A percentile compares a stretch with the other conserved stretches of the same genome.
Evolutionary conservation across 2,888 invertebrate genomes (phyloP).

Genomic region (Dysmachus trigonus): DNA sequence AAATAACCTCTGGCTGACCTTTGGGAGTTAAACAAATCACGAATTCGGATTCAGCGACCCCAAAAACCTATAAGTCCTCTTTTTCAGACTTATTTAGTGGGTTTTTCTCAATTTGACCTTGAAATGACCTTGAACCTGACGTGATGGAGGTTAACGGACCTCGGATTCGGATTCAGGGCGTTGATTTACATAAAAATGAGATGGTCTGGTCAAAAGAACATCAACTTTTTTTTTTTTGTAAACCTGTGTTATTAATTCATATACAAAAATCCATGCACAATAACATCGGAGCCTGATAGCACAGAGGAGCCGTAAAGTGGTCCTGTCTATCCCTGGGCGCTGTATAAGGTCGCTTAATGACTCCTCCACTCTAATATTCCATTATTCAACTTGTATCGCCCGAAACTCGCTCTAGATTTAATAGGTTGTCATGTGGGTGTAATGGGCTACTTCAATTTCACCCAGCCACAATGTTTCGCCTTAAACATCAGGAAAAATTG

Average conservation of each 20-base stretch:
- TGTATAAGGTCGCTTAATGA: conserved; percentile 16
- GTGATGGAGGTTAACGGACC: too few relatives aligned
- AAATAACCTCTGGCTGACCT: too few relatives aligned
- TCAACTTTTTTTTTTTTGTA: too few relatives aligned
- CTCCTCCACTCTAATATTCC: conserved; percentile 22
- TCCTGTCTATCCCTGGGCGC: neutral
- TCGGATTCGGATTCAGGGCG: too few relatives aligned
- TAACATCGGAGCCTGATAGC: neutral
- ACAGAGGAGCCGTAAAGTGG: conserved; percentile 1
- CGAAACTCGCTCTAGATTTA: neutral
- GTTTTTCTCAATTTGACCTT: too few relatives aligned
- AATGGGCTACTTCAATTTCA: conserved; percentile 32
- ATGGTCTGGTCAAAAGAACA: too few relatives aligned
- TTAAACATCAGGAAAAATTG: conserved; percentile 23
- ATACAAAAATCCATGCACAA: conserved; percentile 12
- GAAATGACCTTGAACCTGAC: too few relatives aligned
- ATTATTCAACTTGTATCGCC: conserved; percentile 6
- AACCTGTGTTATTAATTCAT: conserved; percentile 20
- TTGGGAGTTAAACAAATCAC: too few relatives aligned
- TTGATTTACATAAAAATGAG: too few relatives aligned
- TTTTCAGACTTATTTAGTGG: too few relatives aligned
- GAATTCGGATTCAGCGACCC: too few relatives aligned
- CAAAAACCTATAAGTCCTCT: too few relatives aligned
- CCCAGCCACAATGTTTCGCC: neutral
- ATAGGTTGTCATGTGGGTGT: conserved; percentile 33